A percentile compares a stretch with the other conserved stretches of the same genome.
phyloP scores from a whole-genome alignment of 2,113 vertebrate species.

The Chamaetylas fuelleborni region DNA sequence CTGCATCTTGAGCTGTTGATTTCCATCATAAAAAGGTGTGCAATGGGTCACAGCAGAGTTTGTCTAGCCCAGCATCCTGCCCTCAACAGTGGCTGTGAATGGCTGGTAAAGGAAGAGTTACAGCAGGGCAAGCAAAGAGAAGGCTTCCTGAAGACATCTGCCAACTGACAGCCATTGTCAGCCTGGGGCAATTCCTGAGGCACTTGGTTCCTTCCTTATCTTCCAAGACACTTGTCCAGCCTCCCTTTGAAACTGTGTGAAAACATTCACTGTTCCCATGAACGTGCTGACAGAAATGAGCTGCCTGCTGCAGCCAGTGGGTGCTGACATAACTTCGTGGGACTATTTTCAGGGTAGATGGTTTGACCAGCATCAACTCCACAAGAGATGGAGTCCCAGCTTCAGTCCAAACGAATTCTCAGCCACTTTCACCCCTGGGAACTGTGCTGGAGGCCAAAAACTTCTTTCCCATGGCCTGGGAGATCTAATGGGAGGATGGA shows the following conservation, averaged over 20 bases:
- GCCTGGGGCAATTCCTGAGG: background rate
- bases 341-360: accelerated
- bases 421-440: background rate
- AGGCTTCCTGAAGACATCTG: background rate
- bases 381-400: background rate
- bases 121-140: background rate
- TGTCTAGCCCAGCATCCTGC: background rate
- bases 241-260: background rate
- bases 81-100: background rate
- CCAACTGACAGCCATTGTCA: background rate
- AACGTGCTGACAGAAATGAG: accelerated
- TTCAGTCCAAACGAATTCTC: background rate
- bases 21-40: background rate
- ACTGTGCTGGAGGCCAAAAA: background rate
- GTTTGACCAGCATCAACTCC: background rate
- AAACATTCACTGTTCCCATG: background rate
- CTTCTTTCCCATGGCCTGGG: background rate
- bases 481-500: background rate
- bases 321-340: background rate
- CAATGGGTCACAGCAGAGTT: background rate
- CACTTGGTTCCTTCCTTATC: background rate
- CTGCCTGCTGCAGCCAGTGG: background rate
- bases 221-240: background rate
- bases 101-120: background rate
- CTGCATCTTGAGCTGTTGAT: background rate